Base-by-base conservation (phyloP, 2,113 vertebrate species). In the Nannospalax galili region DNA sequence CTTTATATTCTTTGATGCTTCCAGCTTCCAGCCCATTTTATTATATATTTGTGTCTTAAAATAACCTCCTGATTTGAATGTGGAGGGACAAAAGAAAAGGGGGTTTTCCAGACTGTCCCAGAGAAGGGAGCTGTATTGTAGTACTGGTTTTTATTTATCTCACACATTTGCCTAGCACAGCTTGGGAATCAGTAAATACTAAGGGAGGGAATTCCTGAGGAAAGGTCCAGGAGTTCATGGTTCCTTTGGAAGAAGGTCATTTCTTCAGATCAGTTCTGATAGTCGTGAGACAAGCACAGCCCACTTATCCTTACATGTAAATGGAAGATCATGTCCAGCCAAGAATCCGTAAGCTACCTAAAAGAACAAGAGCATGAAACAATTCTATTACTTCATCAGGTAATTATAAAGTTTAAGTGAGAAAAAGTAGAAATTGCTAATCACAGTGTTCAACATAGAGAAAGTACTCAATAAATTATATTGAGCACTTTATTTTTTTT, bases 341-440 rank as follows among this genome's bases (percentile, higher is more conserved):
- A 73, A 73, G 24, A 90, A 30, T 89, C 88, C n/a, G 92, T 73
- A 91, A 65, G 81, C 37, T 62, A 72, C 37, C 40, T 95, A 26
- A 45, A 90, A 20, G 45, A 91, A 22, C 37, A 73, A 91, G 22
- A 95, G 19, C 52, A 37, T 80, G 95, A 91, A 62, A n/a, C n/a
- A n/a, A n/a, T n/a, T n/a, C n/a, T n/a, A n/a, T n/a, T n/a, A 52
- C 14, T 64, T 73, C 12, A 32, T 70, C 88, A 70, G 73, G 70
- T 37, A 32, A 77, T 88, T 75, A 3, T 78, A 78, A 89, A 88
- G 37, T 77, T 92, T 93, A 92, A 95, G 74, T 90, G 12, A 96
- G 78, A 92, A 94, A 88, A 78, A 91, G 3, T 26, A 58, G 70
- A 73, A 88, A 58, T 90, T 95, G 67, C 82, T 96, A 60, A 69